Evolutionary conservation across 2,113 vertebrate species (phyloP).

Genomic region (Zingel zingel): DNA sequence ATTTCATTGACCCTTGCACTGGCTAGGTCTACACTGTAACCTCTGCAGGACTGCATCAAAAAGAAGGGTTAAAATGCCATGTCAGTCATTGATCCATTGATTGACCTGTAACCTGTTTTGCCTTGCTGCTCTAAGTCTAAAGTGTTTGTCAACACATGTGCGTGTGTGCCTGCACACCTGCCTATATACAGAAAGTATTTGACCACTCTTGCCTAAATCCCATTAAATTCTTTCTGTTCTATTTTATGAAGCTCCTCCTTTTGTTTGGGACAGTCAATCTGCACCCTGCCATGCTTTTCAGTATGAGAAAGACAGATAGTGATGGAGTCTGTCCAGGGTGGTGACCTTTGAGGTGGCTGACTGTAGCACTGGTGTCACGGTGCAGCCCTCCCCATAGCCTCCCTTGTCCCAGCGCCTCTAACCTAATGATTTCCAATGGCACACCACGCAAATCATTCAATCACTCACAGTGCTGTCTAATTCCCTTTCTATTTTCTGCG

Average conservation of each 20-base stretch:
- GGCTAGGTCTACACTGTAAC: slow-evolving; percentile 25
- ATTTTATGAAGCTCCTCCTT: neutral
- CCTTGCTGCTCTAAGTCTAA: neutral
- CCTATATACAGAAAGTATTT: neutral
- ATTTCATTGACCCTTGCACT: slow-evolving; percentile 26
- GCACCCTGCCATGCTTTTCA: slow-evolving; percentile 9
- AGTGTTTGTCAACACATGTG: neutral
- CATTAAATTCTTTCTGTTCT: neutral
- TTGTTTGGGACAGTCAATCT: neutral
- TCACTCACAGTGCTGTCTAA: slow-evolving; percentile 56
- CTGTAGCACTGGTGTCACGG: slow-evolving; percentile 58
- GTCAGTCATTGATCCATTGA: slow-evolving; percentile 62
- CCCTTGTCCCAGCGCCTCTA: slow-evolving; percentile 53
- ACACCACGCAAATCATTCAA: slow-evolving; percentile 67
- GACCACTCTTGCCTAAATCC: neutral
- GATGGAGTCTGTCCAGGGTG: slow-evolving; percentile 50
- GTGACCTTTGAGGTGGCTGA: slow-evolving; percentile 63
- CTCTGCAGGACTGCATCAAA: slow-evolving; percentile 33
- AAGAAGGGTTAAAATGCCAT: slow-evolving; percentile 35
- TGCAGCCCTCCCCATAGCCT: slow-evolving; percentile 37
- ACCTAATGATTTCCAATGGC: slow-evolving; percentile 78
- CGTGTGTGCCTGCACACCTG: no score
- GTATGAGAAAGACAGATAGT: slow-evolving; percentile 34
- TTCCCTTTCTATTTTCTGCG: slow-evolving; percentile 15
- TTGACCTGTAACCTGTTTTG: slow-evolving; percentile 37